Evolutionary conservation across 2,113 vertebrate genomes (phyloP).

Genomic region (Otus sunia): DNA sequence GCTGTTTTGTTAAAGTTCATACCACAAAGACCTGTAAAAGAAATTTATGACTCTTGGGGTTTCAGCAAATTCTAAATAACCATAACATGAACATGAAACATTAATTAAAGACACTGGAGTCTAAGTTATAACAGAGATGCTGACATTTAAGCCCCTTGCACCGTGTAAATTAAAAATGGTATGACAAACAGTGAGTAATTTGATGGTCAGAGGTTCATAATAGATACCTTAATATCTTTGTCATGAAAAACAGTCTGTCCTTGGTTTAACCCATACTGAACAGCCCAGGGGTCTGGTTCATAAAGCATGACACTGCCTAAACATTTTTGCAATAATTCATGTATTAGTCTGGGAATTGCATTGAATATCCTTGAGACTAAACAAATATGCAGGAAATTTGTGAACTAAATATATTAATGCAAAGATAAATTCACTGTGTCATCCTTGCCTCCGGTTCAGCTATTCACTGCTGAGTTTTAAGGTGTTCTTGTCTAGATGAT

Average conservation of each 20-base stretch:
- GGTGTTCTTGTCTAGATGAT: neutral
- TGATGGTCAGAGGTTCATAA: slow-evolving; percentile 76
- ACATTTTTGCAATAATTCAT: slow-evolving; percentile 71
- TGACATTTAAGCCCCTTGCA: slow-evolving; percentile 76
- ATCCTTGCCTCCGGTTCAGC: neutral
- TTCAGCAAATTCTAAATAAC: slow-evolving; percentile 81
- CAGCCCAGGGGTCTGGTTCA: slow-evolving; percentile 39
- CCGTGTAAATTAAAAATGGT: slow-evolving; percentile 75
- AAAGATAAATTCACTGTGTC: neutral
- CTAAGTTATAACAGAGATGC: slow-evolving; percentile 71
- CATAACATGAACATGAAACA: slow-evolving; percentile 74
- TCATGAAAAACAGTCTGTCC: slow-evolving; percentile 71
- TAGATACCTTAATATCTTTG: slow-evolving; percentile 72
- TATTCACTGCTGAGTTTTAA: neutral
- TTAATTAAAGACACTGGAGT: slow-evolving; percentile 78
- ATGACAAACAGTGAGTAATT: slow-evolving; percentile 77
- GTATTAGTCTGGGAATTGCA: slow-evolving; percentile 25
- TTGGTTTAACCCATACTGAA: slow-evolving; percentile 71
- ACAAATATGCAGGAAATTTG: slow-evolving; percentile 24
- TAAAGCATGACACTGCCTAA: slow-evolving; percentile 65
- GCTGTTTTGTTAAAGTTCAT: slow-evolving; percentile 82
- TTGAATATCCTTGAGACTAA: slow-evolving; percentile 44
- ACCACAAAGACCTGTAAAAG: slow-evolving; percentile 78
- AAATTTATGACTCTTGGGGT: slow-evolving; percentile 76
- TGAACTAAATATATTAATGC: neutral